Percentiles rank a stretch among this genome's conserved stretches.
These are phyloP conservation scores for Argynnis bischoffii DNA, from an alignment of 2,888 invertebrate genomes.

Conservation along the genomic window DNA sequence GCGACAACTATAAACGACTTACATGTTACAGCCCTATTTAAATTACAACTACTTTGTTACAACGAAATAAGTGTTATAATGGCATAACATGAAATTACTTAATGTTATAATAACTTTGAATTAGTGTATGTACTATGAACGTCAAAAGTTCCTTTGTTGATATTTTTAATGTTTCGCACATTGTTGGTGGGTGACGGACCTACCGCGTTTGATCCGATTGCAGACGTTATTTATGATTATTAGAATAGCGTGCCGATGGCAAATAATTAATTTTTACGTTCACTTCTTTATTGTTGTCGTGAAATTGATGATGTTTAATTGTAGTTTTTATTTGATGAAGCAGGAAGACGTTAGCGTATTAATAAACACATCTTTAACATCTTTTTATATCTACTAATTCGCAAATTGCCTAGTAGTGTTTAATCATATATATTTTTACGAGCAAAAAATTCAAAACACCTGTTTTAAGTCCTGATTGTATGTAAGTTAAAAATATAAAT, in stretches of 20 bases:
- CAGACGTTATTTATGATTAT: slow-evolving; percentile 78
- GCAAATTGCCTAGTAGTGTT: slow-evolving; percentile 16
- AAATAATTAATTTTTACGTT: slow-evolving; percentile 79
- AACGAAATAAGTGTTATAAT: slow-evolving; percentile 47
- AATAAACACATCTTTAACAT: slow-evolving; percentile 34
- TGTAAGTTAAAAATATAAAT: neutral
- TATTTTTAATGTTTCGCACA: slow-evolving; percentile 83
- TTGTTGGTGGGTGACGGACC: slow-evolving; percentile 70
- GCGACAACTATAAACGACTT: slow-evolving; percentile 65
- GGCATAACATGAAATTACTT: slow-evolving; percentile 26
- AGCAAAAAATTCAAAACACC: slow-evolving; percentile 10
- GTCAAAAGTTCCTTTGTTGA: slow-evolving; percentile 81
- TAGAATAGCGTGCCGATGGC: slow-evolving; percentile 76
- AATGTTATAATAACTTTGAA: slow-evolving; percentile 48
- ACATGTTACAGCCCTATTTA: slow-evolving; percentile 40
- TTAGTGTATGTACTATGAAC: slow-evolving; percentile 73
- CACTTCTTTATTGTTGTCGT: slow-evolving; percentile 69
- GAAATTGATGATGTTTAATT: slow-evolving; percentile 62
- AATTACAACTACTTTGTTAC: slow-evolving; percentile 42
- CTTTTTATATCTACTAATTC: slow-evolving; percentile 22
- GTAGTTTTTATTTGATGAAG: slow-evolving; percentile 41
- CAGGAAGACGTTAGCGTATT: slow-evolving; percentile 41
- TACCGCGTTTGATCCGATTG: slow-evolving; percentile 80
- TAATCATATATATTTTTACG: slow-evolving; percentile 16
- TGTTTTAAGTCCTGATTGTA: slow-evolving; percentile 2